Base-by-base conservation (phyloP, 2,113 vertebrate genomes). In the Erpornis zantholeuca region DNA sequence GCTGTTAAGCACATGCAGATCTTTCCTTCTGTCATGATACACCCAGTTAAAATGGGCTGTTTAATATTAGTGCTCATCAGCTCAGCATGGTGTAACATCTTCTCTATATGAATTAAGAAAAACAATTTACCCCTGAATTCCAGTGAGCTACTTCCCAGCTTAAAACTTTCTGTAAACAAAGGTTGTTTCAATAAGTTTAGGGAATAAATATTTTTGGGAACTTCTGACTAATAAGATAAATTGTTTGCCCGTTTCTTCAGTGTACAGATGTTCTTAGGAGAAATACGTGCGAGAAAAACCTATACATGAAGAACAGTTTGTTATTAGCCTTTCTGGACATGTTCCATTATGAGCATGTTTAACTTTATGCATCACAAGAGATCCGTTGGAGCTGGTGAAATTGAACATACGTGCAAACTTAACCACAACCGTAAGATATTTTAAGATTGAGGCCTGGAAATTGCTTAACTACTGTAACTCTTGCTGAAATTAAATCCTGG, bases 171-270 rank as follows among this genome's bases (percentile, higher is more conserved):
- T 86, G 54, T 95, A 92, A 96, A 94, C 57, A 81, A 33, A 35
- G 12, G 7, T 83, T 70, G 71, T 93, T 89, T 61, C 2, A 2
- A 42, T 88, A 91, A 79, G 33, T 70, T 88, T 57, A 79, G 40
- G 52, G 59, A 79, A 92, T 92, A 97, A 96, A 96, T 96, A 95
- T 94, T 96, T 96, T 94, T 35, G 64, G 78, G 60, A 95, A 81
- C 45, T 89, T 93, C 36, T 86, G 78, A 88, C 86, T 60, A 84
- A 35, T 65, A 60, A 76, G 65, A 69, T 94, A 97, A 96, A 95
- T 66, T 96, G 86, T 96, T 96, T 96, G 61, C 64, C 72, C n/a
- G 75, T 91, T 94, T 49, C 53, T 91, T 92, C 49, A 78, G 64
- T 1, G 3, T 88, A 71, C 93, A 80, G 83, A 94, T 94, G 57